Conservation (phyloP, 2,113 vertebrate species). For the Boulengeromyrus knoepffleri region DNA sequence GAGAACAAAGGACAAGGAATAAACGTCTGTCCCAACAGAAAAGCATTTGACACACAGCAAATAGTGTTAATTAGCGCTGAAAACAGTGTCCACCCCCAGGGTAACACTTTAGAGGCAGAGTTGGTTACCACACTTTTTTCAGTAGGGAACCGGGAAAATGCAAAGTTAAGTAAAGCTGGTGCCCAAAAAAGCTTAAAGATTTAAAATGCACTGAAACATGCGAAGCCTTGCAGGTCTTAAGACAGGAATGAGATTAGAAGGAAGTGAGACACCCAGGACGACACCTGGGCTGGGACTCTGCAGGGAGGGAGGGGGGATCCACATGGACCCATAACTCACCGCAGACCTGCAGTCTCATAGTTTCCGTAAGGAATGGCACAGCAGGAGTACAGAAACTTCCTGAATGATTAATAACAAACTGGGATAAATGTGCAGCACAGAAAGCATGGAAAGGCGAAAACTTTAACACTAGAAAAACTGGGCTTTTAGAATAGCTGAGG, state of each 20-base stretch:
- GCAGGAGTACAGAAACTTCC: slow-evolving; percentile 72
- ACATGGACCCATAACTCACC: slow-evolving; percentile 66
- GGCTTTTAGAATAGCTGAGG: slow-evolving; percentile 9
- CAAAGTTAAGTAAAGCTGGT: background rate
- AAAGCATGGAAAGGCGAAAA: slow-evolving; percentile 28
- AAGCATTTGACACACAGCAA: slow-evolving; percentile 28
- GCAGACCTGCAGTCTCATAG: slow-evolving; percentile 72
- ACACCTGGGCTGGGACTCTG: slow-evolving; percentile 56
- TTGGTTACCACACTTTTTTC: slow-evolving; percentile 31
- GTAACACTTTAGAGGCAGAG: slow-evolving; percentile 14
- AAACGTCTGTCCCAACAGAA: background rate
- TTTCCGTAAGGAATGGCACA: slow-evolving; percentile 72
- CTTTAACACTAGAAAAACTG: background rate
- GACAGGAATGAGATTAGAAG: slow-evolving; percentile 54
- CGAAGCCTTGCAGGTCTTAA: slow-evolving; percentile 63
- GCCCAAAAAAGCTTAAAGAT: slow-evolving; percentile 28
- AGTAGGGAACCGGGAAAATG: background rate
- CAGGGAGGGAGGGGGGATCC: slow-evolving; percentile 50
- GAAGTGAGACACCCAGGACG: slow-evolving; percentile 60
- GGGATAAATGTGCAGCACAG: slow-evolving; percentile 56
- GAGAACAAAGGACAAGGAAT: background rate
- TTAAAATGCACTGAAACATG: slow-evolving; percentile 56
- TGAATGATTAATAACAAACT: slow-evolving; percentile 72
- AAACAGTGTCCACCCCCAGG: background rate
- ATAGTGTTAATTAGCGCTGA: slow-evolving; percentile 1